Evolutionary conservation across 1,140 invertebrate species (phyloP).

Genomic region (Drosophila dunni): DNA sequence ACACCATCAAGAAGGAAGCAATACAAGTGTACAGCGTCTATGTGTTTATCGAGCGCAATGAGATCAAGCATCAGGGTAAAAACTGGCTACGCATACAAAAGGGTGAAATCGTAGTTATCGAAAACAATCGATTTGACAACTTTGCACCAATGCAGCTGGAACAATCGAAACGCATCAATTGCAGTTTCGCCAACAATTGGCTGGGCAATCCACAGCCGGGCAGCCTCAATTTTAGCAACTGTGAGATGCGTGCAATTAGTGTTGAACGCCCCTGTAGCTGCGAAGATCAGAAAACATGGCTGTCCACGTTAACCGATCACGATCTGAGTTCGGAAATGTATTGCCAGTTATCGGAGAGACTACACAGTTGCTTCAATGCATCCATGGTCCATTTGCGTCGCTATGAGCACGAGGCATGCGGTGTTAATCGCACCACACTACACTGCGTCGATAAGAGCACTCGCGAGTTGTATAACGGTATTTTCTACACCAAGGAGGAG

Average conservation of each 20-base stretch:
- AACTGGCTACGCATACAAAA: constrained; percentile 68
- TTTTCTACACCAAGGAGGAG: constrained; percentile 54
- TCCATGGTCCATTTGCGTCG: constrained; percentile 51
- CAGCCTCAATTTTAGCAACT: constrained; percentile 71
- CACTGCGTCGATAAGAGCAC: constrained; percentile 53
- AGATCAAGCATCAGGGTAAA: constrained; percentile 45
- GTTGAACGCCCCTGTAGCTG: constrained; percentile 65
- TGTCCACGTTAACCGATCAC: constrained; percentile 49
- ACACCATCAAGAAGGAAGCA: constrained; percentile 62
- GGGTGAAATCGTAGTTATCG: constrained; percentile 53
- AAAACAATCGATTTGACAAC: constrained; percentile 64
- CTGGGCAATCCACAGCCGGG: constrained; percentile 50
- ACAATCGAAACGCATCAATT: constrained; percentile 37
- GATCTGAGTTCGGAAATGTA: constrained; percentile 73
- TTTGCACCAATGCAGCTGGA: constrained; percentile 63
- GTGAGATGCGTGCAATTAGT: constrained; percentile 49
- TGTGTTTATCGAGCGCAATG: constrained; percentile 59
- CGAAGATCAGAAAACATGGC: constrained; percentile 34
- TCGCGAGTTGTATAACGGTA: constrained; percentile 33
- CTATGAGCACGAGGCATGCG: constrained; percentile 72
- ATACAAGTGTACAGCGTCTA: constrained; percentile 56
- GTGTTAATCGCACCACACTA: constrained; percentile 36
- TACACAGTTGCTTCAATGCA: constrained; percentile 69
- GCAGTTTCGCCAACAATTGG: constrained; percentile 70
- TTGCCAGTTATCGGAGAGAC: constrained; percentile 44